Percentiles rank a stretch among this genome's conserved stretches.
These are phyloP conservation scores for Strigamia transsilvanica DNA, from an alignment of 2,888 invertebrate genomes.

Conservation along the genomic window DNA sequence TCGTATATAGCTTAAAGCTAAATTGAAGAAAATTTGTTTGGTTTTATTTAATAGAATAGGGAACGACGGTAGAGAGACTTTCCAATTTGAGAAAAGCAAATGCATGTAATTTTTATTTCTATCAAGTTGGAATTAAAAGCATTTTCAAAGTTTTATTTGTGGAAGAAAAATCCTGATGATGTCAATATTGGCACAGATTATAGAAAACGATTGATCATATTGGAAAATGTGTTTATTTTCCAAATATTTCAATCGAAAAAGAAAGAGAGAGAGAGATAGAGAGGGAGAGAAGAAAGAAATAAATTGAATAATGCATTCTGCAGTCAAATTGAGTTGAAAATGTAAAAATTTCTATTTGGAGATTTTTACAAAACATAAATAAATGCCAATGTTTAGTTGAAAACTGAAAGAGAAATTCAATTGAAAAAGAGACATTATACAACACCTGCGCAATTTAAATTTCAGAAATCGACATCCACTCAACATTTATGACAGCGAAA, in stretches of 20 bases:
- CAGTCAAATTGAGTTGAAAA: not conserved
- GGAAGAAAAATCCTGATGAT: not conserved
- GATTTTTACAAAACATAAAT: slow-evolving; percentile 12
- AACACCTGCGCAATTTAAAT: not conserved
- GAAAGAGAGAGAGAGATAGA: too few relatives aligned
- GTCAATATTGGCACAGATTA: slow-evolving; percentile 17
- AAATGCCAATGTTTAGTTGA: not conserved
- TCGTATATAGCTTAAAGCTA: not conserved
- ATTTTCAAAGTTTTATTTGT: not conserved
- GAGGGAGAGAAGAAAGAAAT: not conserved
- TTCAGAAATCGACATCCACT: not conserved
- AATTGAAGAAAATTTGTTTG: not conserved
- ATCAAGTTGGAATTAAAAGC: slow-evolving; percentile 11
- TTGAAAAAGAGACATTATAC: not conserved
- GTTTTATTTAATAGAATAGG: slow-evolving; percentile 17
- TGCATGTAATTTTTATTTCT: not conserved
- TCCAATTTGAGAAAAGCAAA: not conserved
- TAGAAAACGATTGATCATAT: not conserved
- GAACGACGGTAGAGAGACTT: not conserved
- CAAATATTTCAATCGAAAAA: not conserved
- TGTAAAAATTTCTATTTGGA: too few relatives aligned
- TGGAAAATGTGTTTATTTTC: not conserved
- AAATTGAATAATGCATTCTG: not conserved
- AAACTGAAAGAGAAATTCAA: not conserved
- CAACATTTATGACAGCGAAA: not conserved